Evolutionary conservation across 2,888 invertebrate genomes (phyloP).

Genomic region (Meiosimyza platycephala): DNA sequence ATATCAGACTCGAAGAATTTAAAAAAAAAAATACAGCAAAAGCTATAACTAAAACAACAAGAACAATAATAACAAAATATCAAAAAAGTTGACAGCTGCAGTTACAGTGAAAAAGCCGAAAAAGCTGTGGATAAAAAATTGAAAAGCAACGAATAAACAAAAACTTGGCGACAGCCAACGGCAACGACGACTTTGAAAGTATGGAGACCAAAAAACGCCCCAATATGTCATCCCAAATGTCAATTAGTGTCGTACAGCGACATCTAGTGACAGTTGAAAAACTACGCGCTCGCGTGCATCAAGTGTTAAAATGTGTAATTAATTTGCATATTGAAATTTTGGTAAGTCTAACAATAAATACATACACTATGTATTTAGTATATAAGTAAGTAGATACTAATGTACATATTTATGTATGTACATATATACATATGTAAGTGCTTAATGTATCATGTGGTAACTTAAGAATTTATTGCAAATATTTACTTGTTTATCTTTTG

Average conservation of each 20-base stretch:
- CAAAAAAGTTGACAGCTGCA: conserved; percentile 1
- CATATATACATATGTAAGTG: too few relatives aligned
- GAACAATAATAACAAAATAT: conserved; percentile 35
- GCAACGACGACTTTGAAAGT: not conserved
- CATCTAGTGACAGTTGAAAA: conserved; percentile 63
- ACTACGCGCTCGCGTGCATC: conserved; percentile 63
- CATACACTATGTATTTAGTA: not conserved
- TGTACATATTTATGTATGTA: too few relatives aligned
- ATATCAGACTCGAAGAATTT: not conserved
- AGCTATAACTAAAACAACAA: conserved; percentile 40
- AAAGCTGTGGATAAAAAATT: not conserved
- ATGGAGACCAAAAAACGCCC: conserved; percentile 23
- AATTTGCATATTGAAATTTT: conserved; percentile 67
- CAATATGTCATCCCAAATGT: conserved; percentile 41
- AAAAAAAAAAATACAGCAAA: conserved; percentile 1
- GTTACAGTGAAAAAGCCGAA: not conserved
- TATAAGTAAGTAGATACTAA: too few relatives aligned
- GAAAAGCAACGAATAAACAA: not conserved
- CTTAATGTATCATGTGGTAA: not conserved
- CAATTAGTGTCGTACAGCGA: conserved; percentile 55
- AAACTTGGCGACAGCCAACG: not conserved
- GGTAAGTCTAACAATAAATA: conserved; percentile 55
- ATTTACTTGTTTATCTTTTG: too few relatives aligned
- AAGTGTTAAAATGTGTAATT: conserved; percentile 66
- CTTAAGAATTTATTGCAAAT: not conserved